phyloP scores from a whole-genome alignment of 2,113 vertebrate genomes.

The Calyptommatus sinebrachiatus region DNA sequence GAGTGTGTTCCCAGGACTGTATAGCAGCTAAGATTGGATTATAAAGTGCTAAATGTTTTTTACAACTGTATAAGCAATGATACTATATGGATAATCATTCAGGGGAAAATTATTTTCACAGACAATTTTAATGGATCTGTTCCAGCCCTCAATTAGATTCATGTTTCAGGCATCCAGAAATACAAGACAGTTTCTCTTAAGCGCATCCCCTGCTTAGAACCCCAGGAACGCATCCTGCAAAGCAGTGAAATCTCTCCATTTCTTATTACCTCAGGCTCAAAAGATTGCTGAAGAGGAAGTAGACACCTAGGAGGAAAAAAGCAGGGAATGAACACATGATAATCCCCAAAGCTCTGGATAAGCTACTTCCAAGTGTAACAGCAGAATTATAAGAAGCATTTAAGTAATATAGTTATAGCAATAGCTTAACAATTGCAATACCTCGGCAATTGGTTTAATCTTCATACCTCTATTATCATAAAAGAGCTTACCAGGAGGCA shows the following conservation, averaged over 20 bases:
- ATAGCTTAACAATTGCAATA: background rate
- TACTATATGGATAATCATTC: conserved; percentile 76
- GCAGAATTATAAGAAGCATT: conserved; percentile 8
- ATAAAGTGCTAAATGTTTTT: conserved; percentile 82
- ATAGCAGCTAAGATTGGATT: conserved; percentile 79
- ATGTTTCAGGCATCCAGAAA: conserved; percentile 70
- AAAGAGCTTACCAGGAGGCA: background rate
- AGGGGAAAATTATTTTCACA: conserved; percentile 79
- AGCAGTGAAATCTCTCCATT: conserved; percentile 37
- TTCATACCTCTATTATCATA: background rate
- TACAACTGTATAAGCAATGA: conserved; percentile 80
- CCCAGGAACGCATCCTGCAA: conserved; percentile 44
- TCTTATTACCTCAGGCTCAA: conserved; percentile 17
- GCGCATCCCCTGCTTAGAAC: conserved; percentile 49
- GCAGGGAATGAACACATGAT: background rate
- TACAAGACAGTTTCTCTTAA: conserved; percentile 55
- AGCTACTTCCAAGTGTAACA: conserved; percentile 1
- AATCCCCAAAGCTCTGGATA: background rate
- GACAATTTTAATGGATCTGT: conserved; percentile 71
- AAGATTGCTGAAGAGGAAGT: conserved; percentile 9
- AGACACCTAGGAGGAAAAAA: background rate
- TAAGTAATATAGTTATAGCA: background rate
- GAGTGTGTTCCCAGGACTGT: conserved; percentile 69
- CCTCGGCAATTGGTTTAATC: background rate
- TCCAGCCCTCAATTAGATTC: conserved; percentile 76